Conservation (phyloP, 2,888 invertebrate species). For the Stenodera caucasica region DNA sequence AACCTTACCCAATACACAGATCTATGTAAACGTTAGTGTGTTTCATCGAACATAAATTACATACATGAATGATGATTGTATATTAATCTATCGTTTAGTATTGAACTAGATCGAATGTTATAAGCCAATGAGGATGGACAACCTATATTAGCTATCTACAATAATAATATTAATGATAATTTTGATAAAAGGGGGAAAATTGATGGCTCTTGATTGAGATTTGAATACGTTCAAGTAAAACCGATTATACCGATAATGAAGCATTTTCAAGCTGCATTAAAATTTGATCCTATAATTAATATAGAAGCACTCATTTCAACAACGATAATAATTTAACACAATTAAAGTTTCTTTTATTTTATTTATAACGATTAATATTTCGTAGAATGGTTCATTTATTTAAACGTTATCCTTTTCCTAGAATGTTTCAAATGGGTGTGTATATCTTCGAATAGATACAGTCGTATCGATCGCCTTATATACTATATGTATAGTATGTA, state of each 20-base stretch:
- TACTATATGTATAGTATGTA: no score
- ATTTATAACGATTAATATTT: not conserved
- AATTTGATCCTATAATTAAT: not conserved
- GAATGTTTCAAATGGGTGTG: not conserved
- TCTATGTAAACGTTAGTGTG: not conserved
- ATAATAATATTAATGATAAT: no score
- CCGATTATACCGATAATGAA: not conserved
- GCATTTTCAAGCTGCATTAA: not conserved
- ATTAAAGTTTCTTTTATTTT: not conserved
- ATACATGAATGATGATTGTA: slow-evolving; percentile 8
- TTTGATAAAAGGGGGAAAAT: no score
- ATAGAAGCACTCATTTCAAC: not conserved
- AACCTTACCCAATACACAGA: not conserved
- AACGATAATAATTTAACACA: not conserved
- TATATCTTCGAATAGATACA: not conserved
- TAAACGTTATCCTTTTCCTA: not conserved
- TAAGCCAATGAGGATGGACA: not conserved
- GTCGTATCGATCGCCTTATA: not conserved
- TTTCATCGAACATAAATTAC: slow-evolving; percentile 7
- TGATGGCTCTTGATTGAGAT: not conserved
- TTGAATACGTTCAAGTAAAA: not conserved
- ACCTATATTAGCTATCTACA: not conserved
- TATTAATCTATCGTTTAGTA: slow-evolving; percentile 1
- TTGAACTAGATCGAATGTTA: not conserved
- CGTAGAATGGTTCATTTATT: not conserved